Conservation (phyloP, 2,113 vertebrate genomes). For the Okapia johnstoni region DNA sequence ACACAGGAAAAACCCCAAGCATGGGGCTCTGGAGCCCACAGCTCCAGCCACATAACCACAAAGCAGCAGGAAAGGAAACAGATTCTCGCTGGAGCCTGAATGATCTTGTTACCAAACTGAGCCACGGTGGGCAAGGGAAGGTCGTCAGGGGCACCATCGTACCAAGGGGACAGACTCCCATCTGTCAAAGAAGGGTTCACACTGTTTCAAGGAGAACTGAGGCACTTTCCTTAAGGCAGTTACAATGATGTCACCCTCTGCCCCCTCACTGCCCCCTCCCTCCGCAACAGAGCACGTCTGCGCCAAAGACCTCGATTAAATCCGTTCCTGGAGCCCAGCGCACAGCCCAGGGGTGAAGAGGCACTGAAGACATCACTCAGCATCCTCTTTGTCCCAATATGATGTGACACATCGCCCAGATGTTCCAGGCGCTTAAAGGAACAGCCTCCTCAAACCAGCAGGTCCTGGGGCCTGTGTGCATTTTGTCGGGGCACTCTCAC, state of each 20-base stretch:
- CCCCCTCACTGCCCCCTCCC: background rate
- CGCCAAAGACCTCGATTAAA: background rate
- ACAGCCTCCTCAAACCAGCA: background rate
- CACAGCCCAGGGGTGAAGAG: background rate
- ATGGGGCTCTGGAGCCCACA: background rate
- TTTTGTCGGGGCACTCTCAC: background rate
- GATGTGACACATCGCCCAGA: slow-evolving; percentile 44
- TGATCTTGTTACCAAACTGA: rapidly evolving
- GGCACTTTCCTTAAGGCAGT: background rate
- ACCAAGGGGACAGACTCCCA: background rate
- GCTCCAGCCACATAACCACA: background rate
- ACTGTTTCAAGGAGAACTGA: background rate
- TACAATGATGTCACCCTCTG: background rate
- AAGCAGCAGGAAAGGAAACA: background rate
- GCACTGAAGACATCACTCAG: background rate
- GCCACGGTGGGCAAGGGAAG: rapidly evolving
- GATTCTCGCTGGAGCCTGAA: background rate
- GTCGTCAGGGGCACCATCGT: background rate
- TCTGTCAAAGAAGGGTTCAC: background rate
- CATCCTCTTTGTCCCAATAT: background rate
- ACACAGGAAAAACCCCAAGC: background rate
- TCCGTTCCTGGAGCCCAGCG: background rate
- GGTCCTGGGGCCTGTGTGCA: background rate
- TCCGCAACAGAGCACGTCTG: background rate
- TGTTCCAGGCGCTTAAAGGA: background rate